Percentiles rank a stretch among this genome's conserved stretches.
These are phyloP conservation scores for Psilopogon haemacephalus DNA, from an alignment of 2,113 vertebrate species.

Conservation along the genomic window DNA sequence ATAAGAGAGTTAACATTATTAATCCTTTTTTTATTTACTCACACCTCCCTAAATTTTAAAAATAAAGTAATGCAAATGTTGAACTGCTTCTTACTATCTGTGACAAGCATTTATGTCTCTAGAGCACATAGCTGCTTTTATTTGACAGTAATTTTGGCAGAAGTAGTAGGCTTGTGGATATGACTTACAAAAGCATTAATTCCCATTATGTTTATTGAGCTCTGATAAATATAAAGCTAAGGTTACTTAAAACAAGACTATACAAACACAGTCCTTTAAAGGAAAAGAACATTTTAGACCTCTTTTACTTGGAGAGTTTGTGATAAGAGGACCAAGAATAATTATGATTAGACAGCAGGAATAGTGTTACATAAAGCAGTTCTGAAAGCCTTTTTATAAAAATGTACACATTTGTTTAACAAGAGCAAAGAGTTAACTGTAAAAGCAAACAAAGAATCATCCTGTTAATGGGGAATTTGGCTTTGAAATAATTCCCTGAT, in stretches of 20 bases:
- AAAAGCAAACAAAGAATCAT: background rate
- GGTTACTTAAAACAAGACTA: background rate
- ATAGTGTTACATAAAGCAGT: background rate
- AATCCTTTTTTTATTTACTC: background rate
- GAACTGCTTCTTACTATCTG: background rate
- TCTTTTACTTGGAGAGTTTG: background rate
- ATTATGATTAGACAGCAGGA: background rate
- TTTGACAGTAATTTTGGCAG: conserved; percentile 12
- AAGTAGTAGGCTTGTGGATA: background rate
- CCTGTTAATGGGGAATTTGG: background rate
- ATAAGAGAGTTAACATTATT: background rate
- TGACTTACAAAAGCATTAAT: background rate
- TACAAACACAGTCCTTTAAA: background rate
- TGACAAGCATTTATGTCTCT: background rate
- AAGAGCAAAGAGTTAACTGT: background rate
- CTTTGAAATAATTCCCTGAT: background rate
- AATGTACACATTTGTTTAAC: background rate
- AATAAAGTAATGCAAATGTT: background rate
- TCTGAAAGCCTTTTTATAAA: background rate
- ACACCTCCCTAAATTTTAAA: background rate
- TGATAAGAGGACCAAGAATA: background rate
- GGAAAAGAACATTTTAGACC: background rate
- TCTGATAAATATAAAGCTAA: background rate
- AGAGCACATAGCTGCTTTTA: background rate
- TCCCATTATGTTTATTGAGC: background rate